Evolutionary conservation across 2,888 invertebrate genomes (phyloP), one percentile per base, ranked within the genome.

Genomic region (Eurois occulta): DNA sequence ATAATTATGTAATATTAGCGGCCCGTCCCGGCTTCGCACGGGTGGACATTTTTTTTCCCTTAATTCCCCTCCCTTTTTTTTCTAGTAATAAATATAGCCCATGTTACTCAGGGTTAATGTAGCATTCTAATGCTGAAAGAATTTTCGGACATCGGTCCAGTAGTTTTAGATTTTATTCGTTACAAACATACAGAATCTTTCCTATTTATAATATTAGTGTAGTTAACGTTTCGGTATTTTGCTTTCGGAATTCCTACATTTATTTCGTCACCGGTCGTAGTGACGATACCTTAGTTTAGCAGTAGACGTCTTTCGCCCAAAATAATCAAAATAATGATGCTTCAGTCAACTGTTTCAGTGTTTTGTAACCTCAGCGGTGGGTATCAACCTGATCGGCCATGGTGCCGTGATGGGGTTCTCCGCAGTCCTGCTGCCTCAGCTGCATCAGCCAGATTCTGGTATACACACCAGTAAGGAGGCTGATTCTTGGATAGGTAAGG

Each of bases 401-500:
- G 95, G 95, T 21, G 91, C 92, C 71, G 90, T 91, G 28, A 88
- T 94, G 66, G 97, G 97, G 0, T 97, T 96, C 90, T 97, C 97
- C 0, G 97, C 97, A 0, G 95, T 97, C 16, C 91, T 97, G 58
- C 89, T 97, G 62, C 97, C 97, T 0, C 97, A 97, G 89, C 94
- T 97, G 32, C 90, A 92, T 77, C 75, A 86, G 5, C 84, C 89
- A 0, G 90, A 90, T 64, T 92, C 95, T 1, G 80, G 83, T 3
- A 93, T 97, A 62, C 88, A 84, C 1, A 91, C 97, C 5, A 93
- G 74, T 10, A 74, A 92, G 2, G 89, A 91, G 13, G 92, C 94
- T 1, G 95, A 95, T 1, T 97, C 97, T 28, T 97, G 97, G 97
- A 97, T 97, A 86, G 97, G 96, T 96, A 81, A 91, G n/a, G 55